These are phyloP conservation scores for Taenioides sp. DNA, from an alignment of 2,797 vertebrate genomes.

Conservation along the genomic window DNA sequence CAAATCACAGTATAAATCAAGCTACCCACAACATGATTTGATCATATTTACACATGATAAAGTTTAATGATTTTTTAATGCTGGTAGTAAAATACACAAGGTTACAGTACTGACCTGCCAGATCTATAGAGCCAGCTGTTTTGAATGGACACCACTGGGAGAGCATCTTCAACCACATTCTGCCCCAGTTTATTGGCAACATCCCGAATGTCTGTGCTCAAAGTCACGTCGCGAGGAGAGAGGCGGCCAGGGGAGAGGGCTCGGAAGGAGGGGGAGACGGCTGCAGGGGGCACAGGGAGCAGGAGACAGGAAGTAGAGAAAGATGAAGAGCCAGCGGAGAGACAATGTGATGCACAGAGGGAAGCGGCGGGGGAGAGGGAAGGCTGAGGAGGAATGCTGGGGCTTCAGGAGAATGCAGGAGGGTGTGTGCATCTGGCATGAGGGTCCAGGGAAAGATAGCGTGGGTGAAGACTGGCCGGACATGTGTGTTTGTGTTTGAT, in stretches of 20 bases:
- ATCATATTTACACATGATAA: background rate
- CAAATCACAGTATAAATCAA: background rate
- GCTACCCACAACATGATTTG: background rate
- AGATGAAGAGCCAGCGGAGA: slow-evolving; percentile 74
- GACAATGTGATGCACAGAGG: slow-evolving; percentile 77
- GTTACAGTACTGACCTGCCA: background rate
- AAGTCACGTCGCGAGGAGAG: slow-evolving; percentile 80
- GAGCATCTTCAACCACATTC: slow-evolving; percentile 67
- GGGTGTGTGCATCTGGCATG: slow-evolving; percentile 82
- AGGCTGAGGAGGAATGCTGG: slow-evolving; percentile 64
- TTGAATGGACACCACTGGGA: slow-evolving; percentile 41
- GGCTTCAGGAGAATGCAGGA: slow-evolving; percentile 53
- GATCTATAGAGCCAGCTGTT: slow-evolving; percentile 21
- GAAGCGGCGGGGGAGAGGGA: slow-evolving; percentile 31
- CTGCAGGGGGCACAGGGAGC: slow-evolving; percentile 74
- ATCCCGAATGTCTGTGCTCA: slow-evolving; percentile 76
- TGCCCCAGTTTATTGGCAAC: slow-evolving; percentile 78
- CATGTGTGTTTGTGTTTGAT: slow-evolving; percentile 87
- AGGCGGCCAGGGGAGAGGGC: slow-evolving; percentile 58
- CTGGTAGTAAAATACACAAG: background rate
- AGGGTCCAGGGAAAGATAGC: slow-evolving; percentile 79
- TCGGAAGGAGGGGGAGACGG: slow-evolving; percentile 65
- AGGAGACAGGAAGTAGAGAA: slow-evolving; percentile 83
- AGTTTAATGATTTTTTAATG: background rate
- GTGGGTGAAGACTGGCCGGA: slow-evolving; percentile 82